These are phyloP conservation scores for Caenorhabditis drosophilae DNA, from an alignment of 2,888 invertebrate genomes.

Conservation along the genomic window DNA sequence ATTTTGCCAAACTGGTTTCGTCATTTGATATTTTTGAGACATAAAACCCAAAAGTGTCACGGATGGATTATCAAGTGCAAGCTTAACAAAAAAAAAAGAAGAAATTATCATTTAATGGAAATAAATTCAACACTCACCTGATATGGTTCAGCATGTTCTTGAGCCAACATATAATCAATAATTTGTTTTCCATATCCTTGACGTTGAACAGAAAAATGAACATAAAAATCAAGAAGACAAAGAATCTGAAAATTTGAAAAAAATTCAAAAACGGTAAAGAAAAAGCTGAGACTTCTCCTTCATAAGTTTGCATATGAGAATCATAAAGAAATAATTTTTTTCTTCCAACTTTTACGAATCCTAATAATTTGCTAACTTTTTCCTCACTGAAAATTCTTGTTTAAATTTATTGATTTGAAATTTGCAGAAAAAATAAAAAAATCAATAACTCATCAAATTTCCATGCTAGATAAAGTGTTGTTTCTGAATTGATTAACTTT, in stretches of 20 bases:
- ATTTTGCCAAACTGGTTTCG: slow-evolving; percentile 80
- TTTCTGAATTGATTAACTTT: slow-evolving; percentile 54
- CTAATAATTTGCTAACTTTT: slow-evolving; percentile 72
- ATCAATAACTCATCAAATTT: slow-evolving; percentile 56
- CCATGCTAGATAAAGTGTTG: slow-evolving; percentile 60
- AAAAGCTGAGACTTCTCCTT: slow-evolving; percentile 73
- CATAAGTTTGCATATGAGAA: slow-evolving; percentile 57
- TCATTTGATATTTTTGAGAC: slow-evolving; percentile 80
- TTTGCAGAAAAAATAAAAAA: neutral
- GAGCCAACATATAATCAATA: slow-evolving; percentile 84
- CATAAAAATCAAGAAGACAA: slow-evolving; percentile 91
- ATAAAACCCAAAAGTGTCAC: slow-evolving; percentile 85
- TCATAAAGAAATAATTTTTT: slow-evolving; percentile 83
- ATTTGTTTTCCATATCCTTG: slow-evolving; percentile 83
- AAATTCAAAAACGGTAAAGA: neutral
- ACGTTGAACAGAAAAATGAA: slow-evolving; percentile 83
- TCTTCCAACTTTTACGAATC: slow-evolving; percentile 85
- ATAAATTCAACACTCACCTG: slow-evolving; percentile 24
- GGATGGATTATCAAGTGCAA: slow-evolving; percentile 92
- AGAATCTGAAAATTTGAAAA: slow-evolving; percentile 72
- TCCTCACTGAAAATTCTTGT: slow-evolving; percentile 52
- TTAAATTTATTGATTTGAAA: neutral
- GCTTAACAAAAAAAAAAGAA: too few relatives aligned
- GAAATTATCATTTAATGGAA: too few relatives aligned
- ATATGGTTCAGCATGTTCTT: slow-evolving; percentile 55